Evolutionary conservation across 2,888 invertebrate genomes (phyloP).

Genomic region (Folsomia manolachei): DNA sequence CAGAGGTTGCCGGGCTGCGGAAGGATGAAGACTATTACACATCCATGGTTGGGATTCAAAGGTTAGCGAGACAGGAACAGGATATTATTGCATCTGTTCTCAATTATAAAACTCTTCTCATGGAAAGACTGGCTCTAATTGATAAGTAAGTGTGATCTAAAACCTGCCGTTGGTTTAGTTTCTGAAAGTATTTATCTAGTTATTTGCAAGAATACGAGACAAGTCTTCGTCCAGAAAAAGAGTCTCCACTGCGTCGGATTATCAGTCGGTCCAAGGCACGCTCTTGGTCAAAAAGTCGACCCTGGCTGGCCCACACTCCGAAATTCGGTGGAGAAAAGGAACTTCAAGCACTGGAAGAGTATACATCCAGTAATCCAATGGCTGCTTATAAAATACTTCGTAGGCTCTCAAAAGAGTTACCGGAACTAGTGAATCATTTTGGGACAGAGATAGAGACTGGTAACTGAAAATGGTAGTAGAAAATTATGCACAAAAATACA

Average conservation of each 20-base stretch:
- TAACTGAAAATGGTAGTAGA: not conserved
- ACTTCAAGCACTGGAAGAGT: not conserved
- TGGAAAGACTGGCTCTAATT: slow-evolving; percentile 31
- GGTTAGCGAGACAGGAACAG: slow-evolving; percentile 41
- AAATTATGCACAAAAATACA: not conserved
- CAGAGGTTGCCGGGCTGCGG: not conserved
- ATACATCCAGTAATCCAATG: not conserved
- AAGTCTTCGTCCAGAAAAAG: not conserved
- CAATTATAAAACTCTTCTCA: slow-evolving; percentile 34
- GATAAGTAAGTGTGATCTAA: slow-evolving; percentile 30
- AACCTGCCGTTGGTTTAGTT: not conserved
- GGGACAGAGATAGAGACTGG: not conserved
- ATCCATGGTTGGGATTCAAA: slow-evolving; percentile 42
- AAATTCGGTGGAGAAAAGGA: not conserved
- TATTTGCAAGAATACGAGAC: not conserved
- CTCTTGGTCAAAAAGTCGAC: not conserved
- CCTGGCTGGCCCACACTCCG: no score
- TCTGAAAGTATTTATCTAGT: not conserved
- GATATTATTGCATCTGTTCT: slow-evolving; percentile 32
- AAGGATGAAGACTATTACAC: slow-evolving; percentile 43
- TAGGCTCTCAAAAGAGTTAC: not conserved
- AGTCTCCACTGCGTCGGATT: not conserved
- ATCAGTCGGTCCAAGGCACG: not conserved
- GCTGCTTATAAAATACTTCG: not conserved
- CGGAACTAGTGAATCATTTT: not conserved